phyloP scores from a whole-genome alignment of 92 coral and sea anemone species.

The Chrysogorgia sp. region DNA sequence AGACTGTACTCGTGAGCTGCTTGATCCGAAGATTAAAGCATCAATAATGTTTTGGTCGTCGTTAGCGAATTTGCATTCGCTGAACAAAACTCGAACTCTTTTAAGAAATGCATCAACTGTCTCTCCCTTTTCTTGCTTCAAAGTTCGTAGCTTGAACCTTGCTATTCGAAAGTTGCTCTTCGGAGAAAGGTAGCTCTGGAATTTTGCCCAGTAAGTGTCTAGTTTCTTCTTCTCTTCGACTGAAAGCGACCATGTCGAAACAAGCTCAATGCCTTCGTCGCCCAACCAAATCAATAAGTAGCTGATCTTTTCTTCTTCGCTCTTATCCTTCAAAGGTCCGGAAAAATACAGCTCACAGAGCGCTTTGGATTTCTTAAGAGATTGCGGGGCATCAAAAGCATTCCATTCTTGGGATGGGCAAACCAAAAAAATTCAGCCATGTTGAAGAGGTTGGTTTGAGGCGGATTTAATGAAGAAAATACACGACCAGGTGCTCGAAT shows the following conservation, averaged over 20 bases:
- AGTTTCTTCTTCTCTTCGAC: slow-evolving; percentile 49
- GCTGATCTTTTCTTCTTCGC: slow-evolving; percentile 37
- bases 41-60: slow-evolving; percentile 7
- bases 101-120: slow-evolving; percentile 22
- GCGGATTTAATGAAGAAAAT: too few species aligned
- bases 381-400: slow-evolving; percentile 41
- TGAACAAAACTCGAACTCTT: slow-evolving; percentile 20
- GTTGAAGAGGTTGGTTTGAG: not conserved
- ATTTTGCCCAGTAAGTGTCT: slow-evolving; percentile 59
- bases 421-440: slow-evolving; percentile 49
- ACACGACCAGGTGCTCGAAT: too few species aligned
- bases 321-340: slow-evolving; percentile 49
- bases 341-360: slow-evolving; percentile 44
- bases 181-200: slow-evolving; percentile 51
- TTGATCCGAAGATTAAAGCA: slow-evolving; percentile 20
- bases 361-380: slow-evolving; percentile 34
- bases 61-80: slow-evolving; percentile 12
- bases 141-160: slow-evolving; percentile 23
- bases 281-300: slow-evolving; percentile 47
- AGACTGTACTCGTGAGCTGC: slow-evolving; percentile 14
- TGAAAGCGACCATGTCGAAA: slow-evolving; percentile 63
- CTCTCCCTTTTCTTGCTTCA: slow-evolving; percentile 39
- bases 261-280: slow-evolving; percentile 68
- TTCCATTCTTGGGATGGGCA: slow-evolving; percentile 44
- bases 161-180: slow-evolving; percentile 63